Evolutionary conservation across 1,140 invertebrate genomes (phyloP).

Genomic region (Magallana ariakensis): DNA sequence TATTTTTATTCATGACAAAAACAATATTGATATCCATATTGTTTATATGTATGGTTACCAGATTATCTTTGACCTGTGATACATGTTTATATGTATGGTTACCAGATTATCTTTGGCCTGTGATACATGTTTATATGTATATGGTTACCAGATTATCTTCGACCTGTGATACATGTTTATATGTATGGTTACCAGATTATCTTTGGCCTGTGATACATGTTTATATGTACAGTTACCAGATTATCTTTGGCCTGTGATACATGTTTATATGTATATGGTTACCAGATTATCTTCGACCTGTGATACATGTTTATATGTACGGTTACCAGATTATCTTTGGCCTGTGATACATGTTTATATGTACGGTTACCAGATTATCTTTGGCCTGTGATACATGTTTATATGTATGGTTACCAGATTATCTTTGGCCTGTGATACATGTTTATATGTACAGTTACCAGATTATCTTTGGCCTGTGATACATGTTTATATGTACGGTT

Average conservation of each 20-base stretch:
- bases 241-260: constrained; percentile 80
- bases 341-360: constrained; percentile 80
- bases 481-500: no score
- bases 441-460: no score
- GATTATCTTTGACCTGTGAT: constrained; percentile 79
- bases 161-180: constrained; percentile 80
- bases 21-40: no score
- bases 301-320: constrained; percentile 80
- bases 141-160: no score
- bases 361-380: no score
- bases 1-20: no score
- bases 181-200: no score
- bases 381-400: constrained; percentile 80
- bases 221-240: no score
- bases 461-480: constrained; percentile 79
- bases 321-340: constrained; percentile 79
- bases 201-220: constrained; percentile 80
- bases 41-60: no score
- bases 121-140: constrained; percentile 80
- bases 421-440: constrained; percentile 80
- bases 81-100: no score
- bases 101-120: constrained; percentile 79
- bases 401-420: no score
- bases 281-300: constrained; percentile 79
- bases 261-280: no score